Percentiles rank a stretch among this genome's conserved stretches.
These are phyloP conservation scores for Ptiloglossa arizonensis DNA, from an alignment of 1,140 invertebrate genomes.

Conservation along the genomic window DNA sequence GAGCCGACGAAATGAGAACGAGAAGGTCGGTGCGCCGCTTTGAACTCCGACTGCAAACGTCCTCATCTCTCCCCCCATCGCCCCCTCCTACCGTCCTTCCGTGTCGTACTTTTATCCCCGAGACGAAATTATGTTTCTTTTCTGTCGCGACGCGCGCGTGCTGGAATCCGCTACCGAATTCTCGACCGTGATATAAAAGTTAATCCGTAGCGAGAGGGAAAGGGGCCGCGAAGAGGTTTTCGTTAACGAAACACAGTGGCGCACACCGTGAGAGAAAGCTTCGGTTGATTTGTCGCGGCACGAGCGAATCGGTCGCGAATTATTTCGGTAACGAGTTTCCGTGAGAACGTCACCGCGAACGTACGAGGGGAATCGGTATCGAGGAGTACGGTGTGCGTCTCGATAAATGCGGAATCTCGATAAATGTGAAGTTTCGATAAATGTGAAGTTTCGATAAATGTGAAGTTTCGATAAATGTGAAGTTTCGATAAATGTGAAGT, in stretches of 20 bases:
- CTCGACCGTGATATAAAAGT: background rate
- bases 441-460: too few species aligned
- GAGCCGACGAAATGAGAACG: slow-evolving; percentile 14
- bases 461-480: too few species aligned
- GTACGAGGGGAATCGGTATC: too few species aligned
- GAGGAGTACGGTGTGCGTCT: too few species aligned
- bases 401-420: too few species aligned
- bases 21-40: background rate
- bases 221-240: slow-evolving; percentile 10
- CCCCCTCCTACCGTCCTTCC: background rate
- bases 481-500: too few species aligned
- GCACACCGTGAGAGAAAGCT: background rate
- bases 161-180: slow-evolving; percentile 26
- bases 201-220: background rate
- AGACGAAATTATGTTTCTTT: slow-evolving; percentile 21
- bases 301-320: background rate
- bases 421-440: too few species aligned
- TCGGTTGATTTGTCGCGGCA: background rate
- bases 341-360: too few species aligned
- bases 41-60: background rate
- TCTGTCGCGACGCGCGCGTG: background rate
- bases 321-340: slow-evolving; percentile 1
- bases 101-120: slow-evolving; percentile 19
- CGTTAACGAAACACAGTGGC: background rate
- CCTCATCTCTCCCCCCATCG: background rate